Conservation (phyloP, 2,113 vertebrate species). For the Plotosus lineatus region DNA sequence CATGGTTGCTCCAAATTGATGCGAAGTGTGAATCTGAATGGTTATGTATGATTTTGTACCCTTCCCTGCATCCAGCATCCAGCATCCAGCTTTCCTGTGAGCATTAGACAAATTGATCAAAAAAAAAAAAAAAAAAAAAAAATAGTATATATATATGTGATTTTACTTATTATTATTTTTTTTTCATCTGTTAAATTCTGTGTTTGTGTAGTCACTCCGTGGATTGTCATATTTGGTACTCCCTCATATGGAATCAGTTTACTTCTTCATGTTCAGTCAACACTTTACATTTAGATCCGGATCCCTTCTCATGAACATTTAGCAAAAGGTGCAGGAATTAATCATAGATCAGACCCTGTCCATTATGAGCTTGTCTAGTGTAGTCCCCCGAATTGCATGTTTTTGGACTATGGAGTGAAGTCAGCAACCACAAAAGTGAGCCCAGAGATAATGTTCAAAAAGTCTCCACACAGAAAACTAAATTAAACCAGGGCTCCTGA, state of each 20-base stretch:
- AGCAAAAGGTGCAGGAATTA: neutral
- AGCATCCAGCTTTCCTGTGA: no score
- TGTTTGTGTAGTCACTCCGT: neutral
- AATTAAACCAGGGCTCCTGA: neutral
- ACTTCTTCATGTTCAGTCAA: neutral
- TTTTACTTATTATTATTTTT: no score
- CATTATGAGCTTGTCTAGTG: neutral
- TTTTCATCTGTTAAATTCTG: neutral
- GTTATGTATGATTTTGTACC: no score
- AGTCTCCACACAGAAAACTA: neutral
- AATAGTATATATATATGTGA: no score
- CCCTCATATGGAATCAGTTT: neutral
- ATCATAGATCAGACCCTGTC: neutral
- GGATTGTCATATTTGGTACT: neutral
- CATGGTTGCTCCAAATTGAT: no score
- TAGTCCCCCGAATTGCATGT: neutral
- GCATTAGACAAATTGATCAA: no score
- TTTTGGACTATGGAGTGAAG: neutral
- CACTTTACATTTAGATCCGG: neutral
- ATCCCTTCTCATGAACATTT: neutral
- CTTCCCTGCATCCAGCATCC: no score
- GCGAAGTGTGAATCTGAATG: no score
- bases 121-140: no score
- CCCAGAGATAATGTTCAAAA: neutral
- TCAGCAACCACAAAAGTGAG: neutral